A percentile compares a stretch with the other conserved stretches of the same genome.
phyloP scores from a whole-genome alignment of 2,797 vertebrate genomes.

The Synanceia verrucosa region DNA sequence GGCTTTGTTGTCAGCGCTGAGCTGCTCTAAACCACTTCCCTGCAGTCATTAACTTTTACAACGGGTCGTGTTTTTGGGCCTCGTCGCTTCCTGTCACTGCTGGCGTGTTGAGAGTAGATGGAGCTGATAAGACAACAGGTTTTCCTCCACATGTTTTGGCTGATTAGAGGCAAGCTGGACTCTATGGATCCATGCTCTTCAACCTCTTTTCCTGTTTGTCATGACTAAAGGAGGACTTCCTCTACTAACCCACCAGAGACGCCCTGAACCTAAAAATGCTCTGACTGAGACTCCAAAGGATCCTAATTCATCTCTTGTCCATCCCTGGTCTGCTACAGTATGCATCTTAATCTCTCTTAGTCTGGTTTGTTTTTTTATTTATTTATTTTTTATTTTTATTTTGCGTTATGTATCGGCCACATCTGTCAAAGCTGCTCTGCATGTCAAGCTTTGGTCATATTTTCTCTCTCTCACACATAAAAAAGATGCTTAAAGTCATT shows the following conservation, averaged over 20 bases:
- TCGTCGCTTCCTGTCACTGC: constrained; percentile 6
- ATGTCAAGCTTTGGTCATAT: constrained; percentile 42
- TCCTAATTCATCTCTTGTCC: neutral
- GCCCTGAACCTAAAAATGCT: constrained; percentile 1
- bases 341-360: constrained; percentile 31
- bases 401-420: constrained; percentile 25
- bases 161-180: no score
- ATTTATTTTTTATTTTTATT: no score
- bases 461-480: constrained; percentile 28
- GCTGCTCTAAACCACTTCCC: constrained; percentile 24
- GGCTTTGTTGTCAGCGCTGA: neutral
- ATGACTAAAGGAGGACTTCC: no score
- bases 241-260: neutral
- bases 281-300: neutral
- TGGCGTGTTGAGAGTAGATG: constrained; percentile 10
- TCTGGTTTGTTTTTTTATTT: no score
- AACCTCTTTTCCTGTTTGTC: neutral
- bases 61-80: neutral
- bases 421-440: constrained; percentile 47
- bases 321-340: neutral
- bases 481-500: constrained; percentile 63
- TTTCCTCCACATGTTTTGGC: constrained; percentile 14
- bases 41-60: neutral
- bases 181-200: neutral
- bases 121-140: neutral